A percentile compares a stretch with the other conserved stretches of the same genome.
phyloP scores from a whole-genome alignment of 2,888 invertebrate species.

The Coronaproctus castanopsis region DNA sequence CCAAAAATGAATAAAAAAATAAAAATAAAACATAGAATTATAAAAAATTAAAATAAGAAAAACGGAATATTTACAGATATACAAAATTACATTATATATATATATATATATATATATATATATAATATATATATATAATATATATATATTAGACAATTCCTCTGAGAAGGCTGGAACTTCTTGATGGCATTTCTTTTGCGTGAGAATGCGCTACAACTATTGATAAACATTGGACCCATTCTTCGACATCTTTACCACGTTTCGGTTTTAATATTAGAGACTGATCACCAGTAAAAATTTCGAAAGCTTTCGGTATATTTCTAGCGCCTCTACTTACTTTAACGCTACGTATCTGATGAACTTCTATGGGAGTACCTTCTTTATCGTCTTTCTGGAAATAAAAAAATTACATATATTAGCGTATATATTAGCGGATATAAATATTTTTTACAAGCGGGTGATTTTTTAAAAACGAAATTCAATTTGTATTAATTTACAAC shows the following conservation, averaged over 20 bases:
- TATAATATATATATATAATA: slow-evolving; percentile 1
- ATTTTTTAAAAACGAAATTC: background rate
- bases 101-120: background rate
- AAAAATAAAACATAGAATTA: too few relatives aligned
- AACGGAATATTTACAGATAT: too few relatives aligned
- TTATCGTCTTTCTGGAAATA: slow-evolving; percentile 5
- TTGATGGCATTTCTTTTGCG: slow-evolving; percentile 27
- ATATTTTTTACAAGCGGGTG: background rate
- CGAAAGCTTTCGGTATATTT: slow-evolving; percentile 87
- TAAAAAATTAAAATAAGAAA: too few relatives aligned
- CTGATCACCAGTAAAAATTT: slow-evolving; percentile 86
- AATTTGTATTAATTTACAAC: background rate
- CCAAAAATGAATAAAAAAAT: too few relatives aligned
- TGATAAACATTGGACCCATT: slow-evolving; percentile 88
- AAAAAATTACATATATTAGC: slow-evolving; percentile 1
- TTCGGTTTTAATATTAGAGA: slow-evolving; percentile 83
- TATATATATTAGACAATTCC: slow-evolving; percentile 18
- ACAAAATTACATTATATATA: too few relatives aligned
- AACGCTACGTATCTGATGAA: slow-evolving; percentile 85
- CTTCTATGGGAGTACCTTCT: slow-evolving; percentile 43
- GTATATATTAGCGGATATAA: background rate
- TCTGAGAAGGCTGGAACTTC: slow-evolving; percentile 21
- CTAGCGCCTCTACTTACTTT: slow-evolving; percentile 76
- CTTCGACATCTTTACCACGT: slow-evolving; percentile 82
- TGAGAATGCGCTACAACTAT: slow-evolving; percentile 80